These are phyloP conservation scores for Argyrosomus regius DNA, from an alignment of 2,797 vertebrate species.

Conservation along the genomic window DNA sequence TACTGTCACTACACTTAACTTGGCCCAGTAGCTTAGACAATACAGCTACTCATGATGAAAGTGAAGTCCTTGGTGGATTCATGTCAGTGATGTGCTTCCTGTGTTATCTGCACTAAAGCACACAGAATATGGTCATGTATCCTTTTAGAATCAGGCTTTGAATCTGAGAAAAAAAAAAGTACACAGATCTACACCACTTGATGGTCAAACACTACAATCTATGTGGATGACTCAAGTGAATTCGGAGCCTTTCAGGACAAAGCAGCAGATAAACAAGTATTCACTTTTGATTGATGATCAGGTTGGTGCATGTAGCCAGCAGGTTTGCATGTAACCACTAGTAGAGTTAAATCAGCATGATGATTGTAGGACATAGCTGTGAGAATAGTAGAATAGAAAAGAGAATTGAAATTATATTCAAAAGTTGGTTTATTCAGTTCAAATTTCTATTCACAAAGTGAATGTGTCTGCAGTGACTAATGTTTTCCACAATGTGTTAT, in stretches of 20 bases:
- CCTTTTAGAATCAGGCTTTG: constrained; percentile 37
- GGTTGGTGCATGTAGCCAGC: neutral
- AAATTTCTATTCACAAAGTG: constrained; percentile 10
- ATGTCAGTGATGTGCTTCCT: constrained; percentile 58
- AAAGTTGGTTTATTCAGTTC: constrained; percentile 3
- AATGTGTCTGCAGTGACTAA: constrained; percentile 32
- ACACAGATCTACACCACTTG: constrained; percentile 20
- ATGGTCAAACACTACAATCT: constrained; percentile 17
- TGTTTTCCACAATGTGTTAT: constrained; percentile 4
- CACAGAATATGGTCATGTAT: constrained; percentile 45
- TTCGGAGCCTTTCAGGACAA: constrained; percentile 6
- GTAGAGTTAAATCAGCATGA: constrained; percentile 3
- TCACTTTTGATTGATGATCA: constrained; percentile 29
- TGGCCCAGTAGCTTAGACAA: constrained; percentile 36
- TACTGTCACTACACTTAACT: constrained; percentile 39
- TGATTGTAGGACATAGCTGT: constrained; percentile 9
- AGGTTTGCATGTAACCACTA: constrained; percentile 15
- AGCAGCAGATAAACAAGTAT: constrained; percentile 25
- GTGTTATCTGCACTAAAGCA: constrained; percentile 61
- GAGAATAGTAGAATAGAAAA: neutral
- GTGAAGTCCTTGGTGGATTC: constrained; percentile 51
- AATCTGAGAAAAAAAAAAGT: constrained; percentile 14
- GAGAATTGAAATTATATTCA: neutral
- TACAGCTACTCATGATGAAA: constrained; percentile 57
- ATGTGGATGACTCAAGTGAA: constrained; percentile 2